These are phyloP conservation scores for Magallana ariakensis DNA, from an alignment of 1,140 invertebrate species.

Conservation along the genomic window DNA sequence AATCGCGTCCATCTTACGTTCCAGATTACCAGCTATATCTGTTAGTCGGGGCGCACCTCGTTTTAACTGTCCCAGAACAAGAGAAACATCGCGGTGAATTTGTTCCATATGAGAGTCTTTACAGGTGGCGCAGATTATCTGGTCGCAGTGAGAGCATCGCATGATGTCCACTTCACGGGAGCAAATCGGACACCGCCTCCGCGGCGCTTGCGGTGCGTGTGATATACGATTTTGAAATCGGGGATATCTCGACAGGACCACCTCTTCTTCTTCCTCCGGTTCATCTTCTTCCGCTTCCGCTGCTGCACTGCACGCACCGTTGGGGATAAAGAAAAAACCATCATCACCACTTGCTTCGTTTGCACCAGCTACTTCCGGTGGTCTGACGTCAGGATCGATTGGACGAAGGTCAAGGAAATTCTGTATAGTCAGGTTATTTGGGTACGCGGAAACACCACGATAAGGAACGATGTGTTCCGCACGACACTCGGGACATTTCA, in stretches of 20 bases:
- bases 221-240: conserved; percentile 23
- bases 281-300: neutral
- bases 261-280: neutral
- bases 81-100: conserved; percentile 92
- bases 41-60: conserved; percentile 85
- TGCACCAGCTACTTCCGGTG: conserved; percentile 84
- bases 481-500: conserved; percentile 99
- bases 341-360: conserved; percentile 17
- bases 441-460: conserved; percentile 67
- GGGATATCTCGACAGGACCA: conserved; percentile 19
- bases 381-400: conserved; percentile 93
- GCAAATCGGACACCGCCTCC: conserved; percentile 82
- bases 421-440: conserved; percentile 74
- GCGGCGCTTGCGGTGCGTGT: conserved; percentile 46
- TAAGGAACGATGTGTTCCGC: conserved; percentile 96
- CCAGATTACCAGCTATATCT: conserved; percentile 76
- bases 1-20: conserved; percentile 68
- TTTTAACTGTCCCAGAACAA: conserved; percentile 94
- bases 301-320: conserved; percentile 68
- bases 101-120: conserved; percentile 97
- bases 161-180: conserved; percentile 95
- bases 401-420: conserved; percentile 79
- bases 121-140: conserved; percentile 93
- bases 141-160: conserved; percentile 95
- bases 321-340: conserved; percentile 83